These are phyloP conservation scores for Chrysogorgia sp. DNA, from an alignment of 92 coral and sea anemone species.

Conservation along the genomic window DNA sequence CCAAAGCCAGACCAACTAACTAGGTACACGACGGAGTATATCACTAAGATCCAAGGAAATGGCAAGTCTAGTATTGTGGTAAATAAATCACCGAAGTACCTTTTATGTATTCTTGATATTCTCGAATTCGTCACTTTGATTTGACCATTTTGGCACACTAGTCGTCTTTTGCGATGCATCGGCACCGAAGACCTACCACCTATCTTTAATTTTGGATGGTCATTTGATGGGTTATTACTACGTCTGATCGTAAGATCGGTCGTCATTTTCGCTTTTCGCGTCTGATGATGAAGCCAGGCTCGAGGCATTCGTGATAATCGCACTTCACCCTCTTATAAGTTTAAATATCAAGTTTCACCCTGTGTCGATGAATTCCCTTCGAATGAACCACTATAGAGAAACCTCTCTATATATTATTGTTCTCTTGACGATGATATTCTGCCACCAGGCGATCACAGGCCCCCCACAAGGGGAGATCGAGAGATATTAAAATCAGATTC, in stretches of 20 bases:
- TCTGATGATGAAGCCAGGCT: constrained; percentile 25
- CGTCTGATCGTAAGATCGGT: constrained; percentile 31
- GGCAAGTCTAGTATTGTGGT: constrained; percentile 88
- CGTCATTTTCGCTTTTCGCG: not conserved
- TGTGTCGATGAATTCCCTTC: no score
- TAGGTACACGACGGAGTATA: constrained; percentile 75
- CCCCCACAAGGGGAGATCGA: no score
- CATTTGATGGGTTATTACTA: constrained; percentile 33
- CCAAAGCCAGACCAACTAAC: constrained; percentile 91
- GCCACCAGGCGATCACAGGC: no score
- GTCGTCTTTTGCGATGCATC: constrained; percentile 53
- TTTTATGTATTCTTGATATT: constrained; percentile 68
- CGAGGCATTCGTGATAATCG: not conserved
- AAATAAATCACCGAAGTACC: constrained; percentile 82
- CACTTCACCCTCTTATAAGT: not conserved
- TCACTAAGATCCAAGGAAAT: constrained; percentile 76
- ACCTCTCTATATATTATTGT: no score
- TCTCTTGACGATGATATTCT: no score
- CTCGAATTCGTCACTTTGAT: constrained; percentile 66
- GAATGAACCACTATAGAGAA: no score
- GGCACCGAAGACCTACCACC: not conserved
- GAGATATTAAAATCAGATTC: no score
- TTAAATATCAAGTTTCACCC: no score
- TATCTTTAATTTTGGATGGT: constrained; percentile 16
- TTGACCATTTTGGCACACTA: constrained; percentile 75